These are phyloP conservation scores for Pseudochaenichthys georgianus DNA, from an alignment of 2,797 vertebrate genomes.

Conservation along the genomic window DNA sequence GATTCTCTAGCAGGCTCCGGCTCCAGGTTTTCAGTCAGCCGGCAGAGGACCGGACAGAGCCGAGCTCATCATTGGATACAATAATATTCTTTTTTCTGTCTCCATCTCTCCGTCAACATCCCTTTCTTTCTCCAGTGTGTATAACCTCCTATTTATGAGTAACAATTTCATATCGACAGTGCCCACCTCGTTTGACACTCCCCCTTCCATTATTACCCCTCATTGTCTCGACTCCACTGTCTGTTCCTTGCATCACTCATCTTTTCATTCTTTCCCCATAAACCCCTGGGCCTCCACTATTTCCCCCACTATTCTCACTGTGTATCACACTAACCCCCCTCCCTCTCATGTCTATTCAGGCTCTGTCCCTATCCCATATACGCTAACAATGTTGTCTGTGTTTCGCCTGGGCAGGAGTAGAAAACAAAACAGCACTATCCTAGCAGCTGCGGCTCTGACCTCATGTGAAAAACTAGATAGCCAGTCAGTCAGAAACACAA, in stretches of 20 bases:
- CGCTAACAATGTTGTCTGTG: slow-evolving; percentile 80
- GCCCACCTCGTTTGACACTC: slow-evolving; percentile 35
- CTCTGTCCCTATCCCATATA: slow-evolving; percentile 58
- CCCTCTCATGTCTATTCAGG: slow-evolving; percentile 58
- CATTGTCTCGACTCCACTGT: slow-evolving; percentile 41
- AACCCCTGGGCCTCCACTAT: slow-evolving; percentile 25
- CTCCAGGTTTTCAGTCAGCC: slow-evolving; percentile 56
- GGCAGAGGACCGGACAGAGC: slow-evolving; percentile 59
- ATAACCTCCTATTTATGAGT: slow-evolving; percentile 36
- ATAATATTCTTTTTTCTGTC: slow-evolving; percentile 67
- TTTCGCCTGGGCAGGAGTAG: slow-evolving; percentile 48
- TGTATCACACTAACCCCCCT: slow-evolving; percentile 28
- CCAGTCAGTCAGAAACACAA: slow-evolving; percentile 48
- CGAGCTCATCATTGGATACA: slow-evolving; percentile 72
- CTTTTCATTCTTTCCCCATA: slow-evolving; percentile 39
- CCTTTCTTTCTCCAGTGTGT: slow-evolving; percentile 47
- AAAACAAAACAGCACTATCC: slow-evolving; percentile 72
- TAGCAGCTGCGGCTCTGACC: slow-evolving; percentile 77
- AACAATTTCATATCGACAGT: slow-evolving; percentile 24
- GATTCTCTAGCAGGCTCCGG: slow-evolving; percentile 42
- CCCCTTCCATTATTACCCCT: slow-evolving; percentile 10
- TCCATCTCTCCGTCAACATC: slow-evolving; percentile 60
- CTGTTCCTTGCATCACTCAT: slow-evolving; percentile 50
- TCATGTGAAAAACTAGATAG: slow-evolving; percentile 70
- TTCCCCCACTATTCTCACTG: slow-evolving; percentile 54